Evolutionary conservation across 2,113 vertebrate genomes (phyloP).

Genomic region (Actinemys pallida): DNA sequence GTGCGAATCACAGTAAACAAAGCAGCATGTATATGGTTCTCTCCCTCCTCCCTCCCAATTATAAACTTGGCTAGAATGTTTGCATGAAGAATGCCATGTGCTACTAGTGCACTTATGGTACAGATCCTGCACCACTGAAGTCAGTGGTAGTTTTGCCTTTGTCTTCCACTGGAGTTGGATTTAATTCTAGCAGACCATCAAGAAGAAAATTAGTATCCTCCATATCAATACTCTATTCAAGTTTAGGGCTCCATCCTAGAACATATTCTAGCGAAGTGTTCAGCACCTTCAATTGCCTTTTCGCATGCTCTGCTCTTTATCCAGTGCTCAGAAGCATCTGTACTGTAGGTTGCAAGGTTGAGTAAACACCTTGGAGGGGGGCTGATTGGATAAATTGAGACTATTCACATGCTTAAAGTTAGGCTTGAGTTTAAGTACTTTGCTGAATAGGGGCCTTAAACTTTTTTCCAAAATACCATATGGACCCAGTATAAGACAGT

Average conservation of each 20-base stretch:
- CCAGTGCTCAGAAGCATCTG: not conserved
- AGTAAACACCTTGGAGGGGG: not conserved
- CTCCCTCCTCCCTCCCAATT: not conserved
- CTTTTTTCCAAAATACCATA: not conserved
- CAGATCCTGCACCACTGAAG: not conserved
- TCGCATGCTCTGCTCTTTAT: not conserved
- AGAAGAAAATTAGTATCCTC: not conserved
- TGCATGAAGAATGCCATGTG: not conserved
- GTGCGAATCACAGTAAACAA: not conserved
- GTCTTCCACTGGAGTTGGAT: not conserved
- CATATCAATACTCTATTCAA: not conserved
- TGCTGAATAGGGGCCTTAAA: not conserved
- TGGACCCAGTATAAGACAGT: not conserved
- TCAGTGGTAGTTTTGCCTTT: not conserved
- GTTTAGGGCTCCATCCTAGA: not conserved
- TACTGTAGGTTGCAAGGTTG: not conserved
- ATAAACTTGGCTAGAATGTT: not conserved
- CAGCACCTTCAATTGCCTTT: not conserved
- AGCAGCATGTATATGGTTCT: not conserved
- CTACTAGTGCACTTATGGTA: rapidly evolving
- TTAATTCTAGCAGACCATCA: not conserved
- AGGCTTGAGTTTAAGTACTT: not conserved
- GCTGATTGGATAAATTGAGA: not conserved
- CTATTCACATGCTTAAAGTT: not conserved
- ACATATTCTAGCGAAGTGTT: not conserved